Evolutionary conservation across 2,113 vertebrate species (phyloP).

Genomic region (Rhipidura dahli): DNA sequence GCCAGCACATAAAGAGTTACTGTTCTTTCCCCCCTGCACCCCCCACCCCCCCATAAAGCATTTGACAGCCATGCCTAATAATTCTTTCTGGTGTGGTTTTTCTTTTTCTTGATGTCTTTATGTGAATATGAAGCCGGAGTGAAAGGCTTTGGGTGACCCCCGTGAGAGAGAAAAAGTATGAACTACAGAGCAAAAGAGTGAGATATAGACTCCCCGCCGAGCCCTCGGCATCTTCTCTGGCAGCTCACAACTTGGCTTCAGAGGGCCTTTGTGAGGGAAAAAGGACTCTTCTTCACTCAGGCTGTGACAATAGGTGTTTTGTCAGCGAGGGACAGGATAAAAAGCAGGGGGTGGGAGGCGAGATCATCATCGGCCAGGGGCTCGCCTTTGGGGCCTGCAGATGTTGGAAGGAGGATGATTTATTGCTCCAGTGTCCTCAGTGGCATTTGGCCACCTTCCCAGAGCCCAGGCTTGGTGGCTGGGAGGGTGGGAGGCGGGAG

Average conservation of each 20-base stretch:
- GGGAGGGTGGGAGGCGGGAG: constrained; percentile 67
- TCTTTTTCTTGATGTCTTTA: constrained; percentile 97
- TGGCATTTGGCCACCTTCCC: constrained; percentile 93
- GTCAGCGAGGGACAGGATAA: constrained; percentile 81
- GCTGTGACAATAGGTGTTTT: constrained; percentile 90
- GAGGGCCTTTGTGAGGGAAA: constrained; percentile 88
- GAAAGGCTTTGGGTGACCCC: constrained; percentile 93
- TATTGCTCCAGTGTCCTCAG: constrained; percentile 87
- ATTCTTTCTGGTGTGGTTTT: constrained; percentile 92
- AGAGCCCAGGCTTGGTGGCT: constrained; percentile 76
- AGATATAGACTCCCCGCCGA: constrained; percentile 81
- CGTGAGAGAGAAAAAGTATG: constrained; percentile 84
- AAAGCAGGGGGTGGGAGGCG: constrained; percentile 71
- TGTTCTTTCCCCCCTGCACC: constrained; percentile 8
- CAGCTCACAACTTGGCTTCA: constrained; percentile 87
- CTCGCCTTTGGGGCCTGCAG: constrained; percentile 83
- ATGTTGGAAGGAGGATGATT: constrained; percentile 92
- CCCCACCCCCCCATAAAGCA: constrained; percentile 73
- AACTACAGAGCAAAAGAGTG: constrained; percentile 73
- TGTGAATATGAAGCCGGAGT: constrained; percentile 88
- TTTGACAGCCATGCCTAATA: constrained; percentile 99
- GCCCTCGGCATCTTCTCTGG: constrained; percentile 85
- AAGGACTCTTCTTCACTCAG: constrained; percentile 91
- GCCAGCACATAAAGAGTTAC: constrained; percentile 70
- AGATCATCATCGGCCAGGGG: constrained; percentile 80